Evolutionary conservation across 2,113 vertebrate species (phyloP).

Genomic region (Chauna torquata): DNA sequence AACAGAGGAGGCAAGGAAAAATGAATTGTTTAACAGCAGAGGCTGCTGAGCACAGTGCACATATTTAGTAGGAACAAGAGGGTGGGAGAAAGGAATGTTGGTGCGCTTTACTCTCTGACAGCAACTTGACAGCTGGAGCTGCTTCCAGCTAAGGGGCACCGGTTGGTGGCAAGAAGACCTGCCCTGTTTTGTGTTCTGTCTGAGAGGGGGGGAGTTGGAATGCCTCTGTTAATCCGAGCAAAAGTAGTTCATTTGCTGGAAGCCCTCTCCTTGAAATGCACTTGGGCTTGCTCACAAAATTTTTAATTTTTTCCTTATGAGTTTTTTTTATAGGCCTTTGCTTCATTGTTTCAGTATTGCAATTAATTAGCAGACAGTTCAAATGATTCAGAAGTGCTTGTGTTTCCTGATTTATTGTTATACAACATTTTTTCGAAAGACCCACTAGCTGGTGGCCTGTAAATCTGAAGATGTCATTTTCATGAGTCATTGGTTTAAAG

Average conservation of each 20-base stretch:
- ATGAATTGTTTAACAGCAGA: slow-evolving; percentile 64
- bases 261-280: not conserved
- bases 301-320: not conserved
- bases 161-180: slow-evolving; percentile 34
- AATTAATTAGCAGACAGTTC: slow-evolving; percentile 43
- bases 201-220: not conserved
- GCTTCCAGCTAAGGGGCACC: slow-evolving; percentile 43
- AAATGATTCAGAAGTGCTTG: slow-evolving; percentile 37
- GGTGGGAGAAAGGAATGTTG: slow-evolving; percentile 36
- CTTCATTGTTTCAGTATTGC: slow-evolving; percentile 51
- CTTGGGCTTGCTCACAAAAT: not conserved
- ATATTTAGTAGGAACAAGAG: slow-evolving; percentile 55
- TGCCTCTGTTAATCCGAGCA: slow-evolving; percentile 30
- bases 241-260: slow-evolving; percentile 42
- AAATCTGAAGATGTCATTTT: slow-evolving; percentile 35
- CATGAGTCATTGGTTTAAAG: slow-evolving; percentile 39
- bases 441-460: not conserved
- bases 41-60: slow-evolving; percentile 34
- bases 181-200: slow-evolving; percentile 49
- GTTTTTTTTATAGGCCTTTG: not conserved
- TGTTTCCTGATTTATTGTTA: not conserved
- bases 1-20: slow-evolving; percentile 16
- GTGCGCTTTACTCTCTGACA: slow-evolving; percentile 15
- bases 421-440: slow-evolving; percentile 6
- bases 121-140: slow-evolving; percentile 52